These are phyloP conservation scores for Drosophila insularis DNA, from an alignment of 1,140 invertebrate species.

Conservation along the genomic window DNA sequence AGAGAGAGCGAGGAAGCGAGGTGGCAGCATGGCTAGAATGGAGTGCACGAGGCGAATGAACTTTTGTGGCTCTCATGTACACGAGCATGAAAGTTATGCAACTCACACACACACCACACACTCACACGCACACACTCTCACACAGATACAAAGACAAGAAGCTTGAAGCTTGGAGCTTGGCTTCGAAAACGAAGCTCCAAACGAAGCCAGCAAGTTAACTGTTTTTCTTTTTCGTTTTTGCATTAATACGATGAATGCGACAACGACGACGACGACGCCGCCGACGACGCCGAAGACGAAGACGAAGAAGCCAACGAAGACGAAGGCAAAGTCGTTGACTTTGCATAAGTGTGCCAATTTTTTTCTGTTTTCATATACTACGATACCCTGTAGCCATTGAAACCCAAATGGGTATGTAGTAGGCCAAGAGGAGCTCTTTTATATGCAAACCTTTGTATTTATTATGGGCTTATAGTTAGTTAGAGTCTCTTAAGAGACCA, in stretches of 20 bases:
- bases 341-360: conserved; percentile 80
- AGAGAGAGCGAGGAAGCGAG: conserved; percentile 18
- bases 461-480: too few species aligned
- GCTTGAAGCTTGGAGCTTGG: conserved; percentile 45
- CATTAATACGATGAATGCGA: conserved; percentile 13
- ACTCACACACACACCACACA: conserved; percentile 37
- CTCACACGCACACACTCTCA: conserved; percentile 12
- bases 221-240: conserved; percentile 63
- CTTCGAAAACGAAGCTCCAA: conserved; percentile 45
- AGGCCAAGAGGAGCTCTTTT: too few species aligned
- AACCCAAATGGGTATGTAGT: conserved; percentile 17
- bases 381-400: conserved; percentile 12
- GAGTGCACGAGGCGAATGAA: conserved; percentile 82
- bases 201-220: conserved; percentile 67
- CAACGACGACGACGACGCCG: conserved; percentile 18
- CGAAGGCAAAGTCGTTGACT: conserved; percentile 68
- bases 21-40: conserved; percentile 49
- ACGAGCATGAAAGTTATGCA: conserved; percentile 79
- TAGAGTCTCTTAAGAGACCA: too few species aligned
- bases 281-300: not conserved
- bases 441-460: too few species aligned
- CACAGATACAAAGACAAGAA: conserved; percentile 28
- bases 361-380: not conserved
- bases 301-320: conserved; percentile 16
- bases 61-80: conserved; percentile 66